These are phyloP conservation scores for Caenorhabditis sp. DNA, from an alignment of 2,888 invertebrate genomes.

Conservation along the genomic window DNA sequence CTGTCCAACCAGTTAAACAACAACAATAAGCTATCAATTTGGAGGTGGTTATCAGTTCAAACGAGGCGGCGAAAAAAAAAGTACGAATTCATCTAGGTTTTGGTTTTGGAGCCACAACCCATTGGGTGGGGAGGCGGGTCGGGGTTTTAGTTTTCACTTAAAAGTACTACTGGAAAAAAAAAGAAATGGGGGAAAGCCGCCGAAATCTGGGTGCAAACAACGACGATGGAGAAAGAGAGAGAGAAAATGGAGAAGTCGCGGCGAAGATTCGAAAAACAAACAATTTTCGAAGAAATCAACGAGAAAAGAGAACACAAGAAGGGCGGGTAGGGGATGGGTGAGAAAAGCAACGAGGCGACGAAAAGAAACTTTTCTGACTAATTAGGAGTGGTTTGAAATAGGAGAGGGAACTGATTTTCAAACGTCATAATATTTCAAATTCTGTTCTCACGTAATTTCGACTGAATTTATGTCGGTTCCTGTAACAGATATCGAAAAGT, in stretches of 20 bases:
- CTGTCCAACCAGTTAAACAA: too few relatives aligned
- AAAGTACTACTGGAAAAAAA: constrained; percentile 35
- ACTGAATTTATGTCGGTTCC: too few relatives aligned
- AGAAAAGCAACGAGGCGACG: background rate
- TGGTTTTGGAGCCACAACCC: too few relatives aligned
- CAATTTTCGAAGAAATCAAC: constrained; percentile 51
- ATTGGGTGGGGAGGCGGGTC: background rate
- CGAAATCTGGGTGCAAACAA: constrained; percentile 62
- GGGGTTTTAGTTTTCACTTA: constrained; percentile 33
- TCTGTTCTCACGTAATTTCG: too few relatives aligned
- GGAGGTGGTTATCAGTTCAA: too few relatives aligned
- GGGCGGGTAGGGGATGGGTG: constrained; percentile 6
- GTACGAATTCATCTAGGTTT: background rate
- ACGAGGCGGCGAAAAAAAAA: background rate
- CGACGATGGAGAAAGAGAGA: background rate
- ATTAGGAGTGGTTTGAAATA: constrained; percentile 5
- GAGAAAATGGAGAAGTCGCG: background rate
- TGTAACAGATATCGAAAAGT: too few relatives aligned
- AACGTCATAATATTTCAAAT: too few relatives aligned
- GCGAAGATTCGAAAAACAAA: constrained; percentile 58
- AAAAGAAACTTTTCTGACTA: background rate
- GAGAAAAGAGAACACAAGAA: background rate
- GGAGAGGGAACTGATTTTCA: too few relatives aligned
- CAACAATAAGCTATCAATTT: too few relatives aligned
- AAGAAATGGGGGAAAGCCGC: constrained; percentile 22